These are phyloP conservation scores for Setipinna tenuifilis DNA, from an alignment of 2,797 vertebrate species.

Conservation along the genomic window DNA sequence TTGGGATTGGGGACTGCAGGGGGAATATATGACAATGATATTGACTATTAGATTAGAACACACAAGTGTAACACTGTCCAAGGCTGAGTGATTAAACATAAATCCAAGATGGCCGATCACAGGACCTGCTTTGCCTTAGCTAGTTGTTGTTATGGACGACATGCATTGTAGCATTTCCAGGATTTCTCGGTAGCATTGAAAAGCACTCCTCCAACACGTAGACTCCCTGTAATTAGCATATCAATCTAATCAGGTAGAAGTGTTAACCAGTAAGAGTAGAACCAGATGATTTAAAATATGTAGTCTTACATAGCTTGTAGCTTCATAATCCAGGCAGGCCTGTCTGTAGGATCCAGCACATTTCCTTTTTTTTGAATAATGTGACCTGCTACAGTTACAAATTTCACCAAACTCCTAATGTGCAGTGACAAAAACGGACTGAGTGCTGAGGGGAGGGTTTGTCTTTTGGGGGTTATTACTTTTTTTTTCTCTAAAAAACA, in stretches of 20 bases:
- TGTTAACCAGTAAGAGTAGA: no score
- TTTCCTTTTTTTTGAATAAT: conserved; percentile 44
- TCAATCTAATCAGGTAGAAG: no score
- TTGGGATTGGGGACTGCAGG: background rate
- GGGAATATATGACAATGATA: background rate
- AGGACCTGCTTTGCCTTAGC: background rate
- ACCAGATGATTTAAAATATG: no score
- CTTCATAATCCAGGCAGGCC: no score
- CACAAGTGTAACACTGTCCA: background rate
- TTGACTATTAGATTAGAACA: background rate
- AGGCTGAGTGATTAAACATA: background rate
- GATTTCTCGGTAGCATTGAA: background rate
- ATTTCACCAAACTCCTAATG: conserved; percentile 55
- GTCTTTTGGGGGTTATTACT: conserved; percentile 49
- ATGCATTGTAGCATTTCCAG: background rate
- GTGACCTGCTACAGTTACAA: conserved; percentile 58
- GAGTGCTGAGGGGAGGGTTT: conserved; percentile 50
- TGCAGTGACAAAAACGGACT: conserved; percentile 68
- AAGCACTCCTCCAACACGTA: background rate
- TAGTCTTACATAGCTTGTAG: no score
- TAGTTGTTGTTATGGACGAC: background rate
- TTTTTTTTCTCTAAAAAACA: conserved; percentile 16
- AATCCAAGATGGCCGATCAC: background rate
- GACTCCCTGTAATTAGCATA: background rate
- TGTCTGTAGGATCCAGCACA: background rate